Evolutionary conservation across 2,797 vertebrate species (phyloP).

Genomic region (Lates japonicus): DNA sequence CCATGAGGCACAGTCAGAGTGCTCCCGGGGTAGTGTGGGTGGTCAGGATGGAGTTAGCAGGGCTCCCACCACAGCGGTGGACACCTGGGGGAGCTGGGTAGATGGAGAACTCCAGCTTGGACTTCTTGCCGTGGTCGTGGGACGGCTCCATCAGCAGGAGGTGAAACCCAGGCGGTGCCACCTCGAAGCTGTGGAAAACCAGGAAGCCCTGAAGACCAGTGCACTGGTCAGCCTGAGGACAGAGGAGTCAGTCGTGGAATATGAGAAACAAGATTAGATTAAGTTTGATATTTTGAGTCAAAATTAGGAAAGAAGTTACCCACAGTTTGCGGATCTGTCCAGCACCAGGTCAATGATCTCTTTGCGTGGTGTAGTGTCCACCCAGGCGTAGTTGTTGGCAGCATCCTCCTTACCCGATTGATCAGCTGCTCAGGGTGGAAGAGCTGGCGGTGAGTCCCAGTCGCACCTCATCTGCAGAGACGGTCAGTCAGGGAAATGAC

Average conservation of each 20-base stretch:
- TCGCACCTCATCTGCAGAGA: conserved; percentile 77
- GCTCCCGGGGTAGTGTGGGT: conserved; percentile 61
- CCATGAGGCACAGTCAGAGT: conserved; percentile 83
- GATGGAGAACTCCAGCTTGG: conserved; percentile 65
- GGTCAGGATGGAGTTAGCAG: conserved; percentile 42
- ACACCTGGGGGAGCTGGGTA: conserved; percentile 72
- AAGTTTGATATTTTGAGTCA: not conserved
- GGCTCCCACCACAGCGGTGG: conserved; percentile 52
- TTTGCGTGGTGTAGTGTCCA: conserved; percentile 84
- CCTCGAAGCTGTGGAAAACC: conserved; percentile 89
- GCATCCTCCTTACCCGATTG: conserved; percentile 84
- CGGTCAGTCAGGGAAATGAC: conserved; percentile 5
- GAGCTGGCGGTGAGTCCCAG: conserved; percentile 78
- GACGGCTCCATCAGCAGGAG: conserved; percentile 71
- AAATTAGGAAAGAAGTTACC: conserved; percentile 6
- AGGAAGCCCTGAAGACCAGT: conserved; percentile 78
- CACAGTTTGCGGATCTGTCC: conserved; percentile 82
- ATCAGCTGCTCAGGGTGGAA: conserved; percentile 82
- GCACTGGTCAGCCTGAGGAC: conserved; percentile 69
- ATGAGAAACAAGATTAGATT: not conserved
- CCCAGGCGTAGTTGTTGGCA: conserved; percentile 84
- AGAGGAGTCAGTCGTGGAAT: not conserved
- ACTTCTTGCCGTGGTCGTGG: conserved; percentile 68
- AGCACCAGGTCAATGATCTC: conserved; percentile 82
- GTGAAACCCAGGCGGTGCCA: conserved; percentile 84